Evolutionary conservation across 1,140 invertebrate genomes (phyloP).

Genomic region (Araneus ventricosus): DNA sequence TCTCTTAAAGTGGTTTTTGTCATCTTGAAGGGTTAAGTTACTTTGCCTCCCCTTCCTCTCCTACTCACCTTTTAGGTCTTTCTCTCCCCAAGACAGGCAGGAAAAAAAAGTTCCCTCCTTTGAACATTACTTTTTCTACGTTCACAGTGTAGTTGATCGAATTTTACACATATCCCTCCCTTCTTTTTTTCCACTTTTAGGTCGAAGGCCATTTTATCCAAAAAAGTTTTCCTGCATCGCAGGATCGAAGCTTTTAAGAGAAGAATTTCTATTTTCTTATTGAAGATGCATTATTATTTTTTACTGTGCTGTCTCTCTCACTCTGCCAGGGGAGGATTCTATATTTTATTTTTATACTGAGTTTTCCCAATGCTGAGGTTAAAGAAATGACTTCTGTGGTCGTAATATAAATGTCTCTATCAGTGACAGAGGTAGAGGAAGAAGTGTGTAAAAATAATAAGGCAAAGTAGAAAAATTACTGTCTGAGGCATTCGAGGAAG

Average conservation of each 20-base stretch:
- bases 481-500: background rate
- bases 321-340: background rate
- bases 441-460: background rate
- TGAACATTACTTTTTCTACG: conserved; percentile 23
- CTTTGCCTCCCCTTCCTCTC: conserved; percentile 2
- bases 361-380: background rate
- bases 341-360: background rate
- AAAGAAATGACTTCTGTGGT: background rate
- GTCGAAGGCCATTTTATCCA: conserved; percentile 50
- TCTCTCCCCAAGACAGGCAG: background rate
- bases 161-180: conserved; percentile 59
- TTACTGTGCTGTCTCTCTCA: background rate
- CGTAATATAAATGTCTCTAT: background rate
- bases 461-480: background rate
- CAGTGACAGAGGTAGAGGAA: background rate
- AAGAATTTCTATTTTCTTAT: conserved; percentile 58
- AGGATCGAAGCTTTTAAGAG: conserved; percentile 52
- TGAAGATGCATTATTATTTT: conserved; percentile 17
- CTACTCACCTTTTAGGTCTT: conserved; percentile 12
- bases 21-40: conserved; percentile 73
- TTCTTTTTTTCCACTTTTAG: conserved; percentile 21
- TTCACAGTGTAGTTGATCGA: conserved; percentile 59
- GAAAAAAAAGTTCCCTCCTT: background rate
- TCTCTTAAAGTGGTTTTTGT: conserved; percentile 70
- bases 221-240: conserved; percentile 38